Evolutionary conservation across 2,797 vertebrate species (phyloP).

Genomic region (Phaenicophaeus curvirostris): DNA sequence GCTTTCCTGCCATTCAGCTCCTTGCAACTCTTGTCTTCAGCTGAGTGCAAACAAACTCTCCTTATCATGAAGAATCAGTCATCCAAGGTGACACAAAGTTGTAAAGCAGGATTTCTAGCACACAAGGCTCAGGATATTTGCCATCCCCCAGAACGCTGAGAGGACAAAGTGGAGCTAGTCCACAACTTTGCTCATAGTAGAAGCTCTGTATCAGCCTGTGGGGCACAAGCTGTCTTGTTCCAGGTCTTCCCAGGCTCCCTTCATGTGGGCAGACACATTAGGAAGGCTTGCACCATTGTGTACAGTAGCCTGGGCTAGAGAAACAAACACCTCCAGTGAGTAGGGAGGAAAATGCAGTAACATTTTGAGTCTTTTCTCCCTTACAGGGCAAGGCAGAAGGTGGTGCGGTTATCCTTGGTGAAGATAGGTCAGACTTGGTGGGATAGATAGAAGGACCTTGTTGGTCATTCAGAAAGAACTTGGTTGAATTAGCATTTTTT

Average conservation of each 20-base stretch:
- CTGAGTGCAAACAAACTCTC: not conserved
- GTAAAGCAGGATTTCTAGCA: not conserved
- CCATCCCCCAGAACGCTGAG: not conserved
- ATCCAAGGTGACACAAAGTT: not conserved
- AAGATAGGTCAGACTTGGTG: not conserved
- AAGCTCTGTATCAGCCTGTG: rapidly evolving
- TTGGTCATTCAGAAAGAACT: not conserved
- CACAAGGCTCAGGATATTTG: not conserved
- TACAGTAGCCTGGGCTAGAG: not conserved
- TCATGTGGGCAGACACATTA: not conserved
- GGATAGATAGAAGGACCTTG: not conserved
- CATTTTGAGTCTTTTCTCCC: not conserved
- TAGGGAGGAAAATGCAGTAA: not conserved
- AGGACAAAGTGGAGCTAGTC: not conserved
- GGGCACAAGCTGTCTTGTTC: not conserved
- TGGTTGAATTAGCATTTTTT: not conserved
- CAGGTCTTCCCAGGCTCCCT: not conserved
- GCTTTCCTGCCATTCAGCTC: not conserved
- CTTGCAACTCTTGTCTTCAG: not conserved
- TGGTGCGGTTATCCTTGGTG: not conserved
- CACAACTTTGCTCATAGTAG: not conserved
- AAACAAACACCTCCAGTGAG: not conserved
- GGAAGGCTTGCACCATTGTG: not conserved
- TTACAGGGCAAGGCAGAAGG: not conserved
- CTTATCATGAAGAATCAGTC: not conserved